phyloP scores from a whole-genome alignment of 2,888 invertebrate species.

The Acleris emargana region DNA sequence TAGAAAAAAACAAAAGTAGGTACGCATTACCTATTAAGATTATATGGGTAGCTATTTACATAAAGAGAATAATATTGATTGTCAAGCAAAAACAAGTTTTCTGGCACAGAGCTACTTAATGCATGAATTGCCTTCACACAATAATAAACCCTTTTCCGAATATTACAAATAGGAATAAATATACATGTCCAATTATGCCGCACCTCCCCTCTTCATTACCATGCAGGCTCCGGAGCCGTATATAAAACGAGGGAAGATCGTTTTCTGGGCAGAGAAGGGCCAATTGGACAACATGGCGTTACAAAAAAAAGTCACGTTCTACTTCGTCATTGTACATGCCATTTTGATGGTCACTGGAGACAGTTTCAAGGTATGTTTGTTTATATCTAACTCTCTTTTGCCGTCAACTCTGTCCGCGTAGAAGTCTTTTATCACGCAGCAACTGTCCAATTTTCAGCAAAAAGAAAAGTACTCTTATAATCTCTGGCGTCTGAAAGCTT shows the following conservation, averaged over 20 bases:
- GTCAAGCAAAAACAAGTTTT: neutral
- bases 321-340: constrained; percentile 40
- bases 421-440: too few species aligned
- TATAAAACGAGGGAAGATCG: constrained; percentile 48
- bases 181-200: constrained; percentile 38
- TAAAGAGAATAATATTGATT: too few species aligned
- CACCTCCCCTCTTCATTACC: constrained; percentile 50
- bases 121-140: neutral
- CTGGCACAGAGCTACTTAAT: constrained; percentile 6
- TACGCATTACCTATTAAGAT: too few species aligned
- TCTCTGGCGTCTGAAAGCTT: too few species aligned
- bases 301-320: constrained; percentile 32
- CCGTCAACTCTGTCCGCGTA: too few species aligned
- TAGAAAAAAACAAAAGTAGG: too few species aligned
- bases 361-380: constrained; percentile 44
- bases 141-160: neutral
- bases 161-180: neutral
- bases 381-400: too few species aligned
- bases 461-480: too few species aligned
- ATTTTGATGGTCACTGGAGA: constrained; percentile 39
- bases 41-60: too few species aligned
- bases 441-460: too few species aligned
- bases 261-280: neutral
- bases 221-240: constrained; percentile 46
- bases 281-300: constrained; percentile 38